Conservation (phyloP, 2,113 vertebrate species). For the Lepus europaeus region DNA sequence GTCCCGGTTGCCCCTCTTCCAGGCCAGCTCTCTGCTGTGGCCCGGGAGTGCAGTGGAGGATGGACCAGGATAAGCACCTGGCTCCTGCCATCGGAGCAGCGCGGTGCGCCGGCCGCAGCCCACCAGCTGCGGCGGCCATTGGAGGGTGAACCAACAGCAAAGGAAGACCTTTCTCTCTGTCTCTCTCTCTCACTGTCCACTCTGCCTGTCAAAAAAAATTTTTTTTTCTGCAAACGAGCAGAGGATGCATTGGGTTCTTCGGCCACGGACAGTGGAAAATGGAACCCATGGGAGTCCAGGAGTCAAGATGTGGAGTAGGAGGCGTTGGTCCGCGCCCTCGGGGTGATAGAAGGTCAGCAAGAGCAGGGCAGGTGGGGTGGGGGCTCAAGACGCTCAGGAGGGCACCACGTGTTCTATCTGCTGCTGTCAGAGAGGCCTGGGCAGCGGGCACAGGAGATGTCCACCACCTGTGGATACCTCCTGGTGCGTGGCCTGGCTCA, state of each 20-base stretch:
- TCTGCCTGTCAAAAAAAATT: no score
- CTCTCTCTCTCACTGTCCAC: no score
- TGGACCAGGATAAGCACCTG: no score
- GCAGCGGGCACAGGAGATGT: not conserved
- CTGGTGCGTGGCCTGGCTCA: fast-evolving
- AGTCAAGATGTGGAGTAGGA: not conserved
- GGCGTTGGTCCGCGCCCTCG: not conserved
- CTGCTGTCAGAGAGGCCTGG: not conserved
- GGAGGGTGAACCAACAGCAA: no score
- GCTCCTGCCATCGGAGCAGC: no score
- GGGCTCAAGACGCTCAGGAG: not conserved
- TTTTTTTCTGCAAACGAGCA: not conserved
- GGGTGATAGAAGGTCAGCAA: not conserved
- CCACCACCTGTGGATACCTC: not conserved
- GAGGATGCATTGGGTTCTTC: not conserved
- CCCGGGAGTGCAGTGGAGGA: no score
- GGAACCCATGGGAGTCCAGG: not conserved
- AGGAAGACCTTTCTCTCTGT: no score
- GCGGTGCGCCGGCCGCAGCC: no score
- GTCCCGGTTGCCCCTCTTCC: no score
- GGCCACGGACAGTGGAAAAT: not conserved
- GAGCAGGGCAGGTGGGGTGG: not conserved
- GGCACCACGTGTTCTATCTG: not conserved
- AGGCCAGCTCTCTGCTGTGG: no score
- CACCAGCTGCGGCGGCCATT: no score